A percentile compares a stretch with the other conserved stretches of the same genome.
Conservation (phyloP, 2,888 invertebrate species). For the Tinea pellionella region DNA sequence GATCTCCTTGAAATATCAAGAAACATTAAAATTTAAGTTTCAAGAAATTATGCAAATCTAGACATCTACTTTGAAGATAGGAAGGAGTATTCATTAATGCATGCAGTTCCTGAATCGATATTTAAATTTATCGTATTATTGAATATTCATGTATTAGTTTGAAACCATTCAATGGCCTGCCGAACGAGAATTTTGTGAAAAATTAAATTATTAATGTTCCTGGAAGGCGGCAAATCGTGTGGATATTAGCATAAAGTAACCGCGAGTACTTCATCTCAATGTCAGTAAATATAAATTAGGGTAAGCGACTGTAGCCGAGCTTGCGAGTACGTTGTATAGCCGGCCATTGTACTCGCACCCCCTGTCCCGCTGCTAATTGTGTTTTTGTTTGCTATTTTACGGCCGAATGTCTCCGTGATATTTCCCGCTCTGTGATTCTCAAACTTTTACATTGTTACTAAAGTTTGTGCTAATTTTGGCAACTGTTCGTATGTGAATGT, state of each 20-base stretch:
- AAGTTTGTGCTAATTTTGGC: constrained; percentile 4
- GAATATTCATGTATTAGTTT: constrained; percentile 2
- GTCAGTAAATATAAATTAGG: constrained; percentile 60
- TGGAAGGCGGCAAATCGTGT: constrained; percentile 7
- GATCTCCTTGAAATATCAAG: no score
- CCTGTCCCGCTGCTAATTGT: constrained; percentile 43
- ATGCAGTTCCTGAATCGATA: neutral
- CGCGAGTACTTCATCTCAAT: constrained; percentile 38
- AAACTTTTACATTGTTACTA: constrained; percentile 14
- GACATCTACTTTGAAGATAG: neutral
- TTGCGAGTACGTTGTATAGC: constrained; percentile 18
- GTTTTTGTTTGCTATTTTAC: constrained; percentile 60
- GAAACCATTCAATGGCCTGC: neutral
- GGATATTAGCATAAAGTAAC: constrained; percentile 49
- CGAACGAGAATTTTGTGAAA: constrained; percentile 1
- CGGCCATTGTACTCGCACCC: constrained; percentile 40
- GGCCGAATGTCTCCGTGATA: constrained; percentile 32
- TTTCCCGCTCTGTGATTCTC: constrained; percentile 23
- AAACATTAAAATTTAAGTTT: neutral
- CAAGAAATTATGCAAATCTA: neutral
- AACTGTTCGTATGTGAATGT: constrained; percentile 1
- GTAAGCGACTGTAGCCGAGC: constrained; percentile 32
- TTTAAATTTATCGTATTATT: neutral
- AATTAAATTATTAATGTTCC: neutral
- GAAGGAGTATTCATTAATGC: neutral